A percentile compares a stretch with the other conserved stretches of the same genome.
Conservation (phyloP, 2,113 vertebrate species). For the Galbula dea region DNA sequence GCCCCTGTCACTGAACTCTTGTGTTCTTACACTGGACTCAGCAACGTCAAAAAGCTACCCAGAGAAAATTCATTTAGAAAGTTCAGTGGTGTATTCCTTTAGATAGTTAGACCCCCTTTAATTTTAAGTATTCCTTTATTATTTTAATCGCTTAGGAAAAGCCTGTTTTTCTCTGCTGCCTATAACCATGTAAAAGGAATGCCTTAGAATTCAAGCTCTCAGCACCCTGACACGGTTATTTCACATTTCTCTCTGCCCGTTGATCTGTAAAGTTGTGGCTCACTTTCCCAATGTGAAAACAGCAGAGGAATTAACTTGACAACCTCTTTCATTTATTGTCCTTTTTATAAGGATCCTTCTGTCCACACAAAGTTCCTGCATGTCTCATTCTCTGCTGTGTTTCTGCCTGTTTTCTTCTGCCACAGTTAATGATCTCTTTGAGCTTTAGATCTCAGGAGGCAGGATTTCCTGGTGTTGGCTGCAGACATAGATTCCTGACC, state of each 20-base stretch:
- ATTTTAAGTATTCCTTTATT: not conserved
- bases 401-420: not conserved
- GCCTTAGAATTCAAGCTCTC: not conserved
- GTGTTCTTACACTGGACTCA: not conserved
- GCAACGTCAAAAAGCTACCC: not conserved
- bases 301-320: not conserved
- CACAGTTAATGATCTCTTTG: not conserved
- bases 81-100: not conserved
- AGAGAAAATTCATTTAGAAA: not conserved
- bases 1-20: not conserved
- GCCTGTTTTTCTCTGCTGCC: not conserved
- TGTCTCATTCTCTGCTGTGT: not conserved
- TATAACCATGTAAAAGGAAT: not conserved
- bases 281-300: not conserved
- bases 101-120: not conserved
- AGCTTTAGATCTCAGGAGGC: not conserved
- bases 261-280: not conserved
- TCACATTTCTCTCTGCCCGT: not conserved
- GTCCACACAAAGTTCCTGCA: not conserved
- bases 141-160: not conserved
- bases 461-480: conserved; percentile 62
- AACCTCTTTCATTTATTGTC: not conserved
- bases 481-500: conserved; percentile 12
- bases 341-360: not conserved
- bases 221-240: fast-evolving